These are phyloP conservation scores for Pachycephus smyrnensis DNA, from an alignment of 2,888 invertebrate genomes.

Conservation along the genomic window DNA sequence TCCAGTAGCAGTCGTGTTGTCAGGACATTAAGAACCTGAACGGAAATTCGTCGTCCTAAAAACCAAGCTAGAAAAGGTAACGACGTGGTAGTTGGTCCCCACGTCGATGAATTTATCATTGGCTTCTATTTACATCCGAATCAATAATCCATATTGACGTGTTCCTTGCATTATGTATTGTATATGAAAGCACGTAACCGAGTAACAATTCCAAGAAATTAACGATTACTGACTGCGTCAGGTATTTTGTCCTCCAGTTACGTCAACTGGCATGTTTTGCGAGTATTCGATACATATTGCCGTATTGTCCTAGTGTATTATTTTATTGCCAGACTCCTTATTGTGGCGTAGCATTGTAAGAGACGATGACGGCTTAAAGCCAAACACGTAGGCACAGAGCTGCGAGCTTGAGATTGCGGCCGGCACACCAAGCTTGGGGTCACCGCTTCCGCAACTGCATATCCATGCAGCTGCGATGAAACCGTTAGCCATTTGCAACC, in stretches of 20 bases:
- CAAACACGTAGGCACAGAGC: conserved; percentile 14
- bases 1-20: neutral
- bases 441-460: conserved; percentile 33
- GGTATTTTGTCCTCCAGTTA: neutral
- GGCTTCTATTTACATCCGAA: conserved; percentile 43
- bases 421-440: conserved; percentile 29
- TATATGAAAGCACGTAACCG: neutral
- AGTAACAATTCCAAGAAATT: neutral
- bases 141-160: conserved; percentile 44
- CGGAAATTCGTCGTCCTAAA: neutral
- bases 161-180: conserved; percentile 1
- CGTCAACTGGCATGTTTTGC: neutral
- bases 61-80: neutral
- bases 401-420: conserved; percentile 30
- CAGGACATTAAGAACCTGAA: neutral
- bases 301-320: neutral
- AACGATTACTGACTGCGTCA: neutral
- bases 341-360: neutral
- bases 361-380: neutral
- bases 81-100: neutral
- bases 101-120: conserved; percentile 42
- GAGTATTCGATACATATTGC: neutral
- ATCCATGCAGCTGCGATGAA: neutral
- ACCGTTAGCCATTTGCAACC: neutral
- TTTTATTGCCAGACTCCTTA: neutral